Percentiles rank a stretch among this genome's conserved stretches.
These are phyloP conservation scores for Chrysomela aeneicollis DNA, from an alignment of 2,888 invertebrate genomes.

Conservation along the genomic window DNA sequence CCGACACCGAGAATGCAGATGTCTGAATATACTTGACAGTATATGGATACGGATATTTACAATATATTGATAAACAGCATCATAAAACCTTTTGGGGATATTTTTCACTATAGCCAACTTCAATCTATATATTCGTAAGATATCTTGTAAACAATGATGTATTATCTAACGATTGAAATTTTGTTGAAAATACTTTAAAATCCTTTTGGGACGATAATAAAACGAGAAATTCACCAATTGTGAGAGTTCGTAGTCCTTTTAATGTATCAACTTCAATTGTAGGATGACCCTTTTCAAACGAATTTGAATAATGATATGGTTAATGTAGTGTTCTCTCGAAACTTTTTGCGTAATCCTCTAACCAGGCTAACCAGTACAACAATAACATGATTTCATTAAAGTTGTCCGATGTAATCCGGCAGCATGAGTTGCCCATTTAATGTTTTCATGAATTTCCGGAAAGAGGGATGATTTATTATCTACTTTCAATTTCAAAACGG, in stretches of 20 bases:
- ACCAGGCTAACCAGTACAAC: slow-evolving; percentile 14
- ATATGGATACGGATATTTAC: too few relatives aligned
- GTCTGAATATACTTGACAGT: too few relatives aligned
- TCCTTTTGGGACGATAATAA: neutral
- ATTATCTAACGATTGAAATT: too few relatives aligned
- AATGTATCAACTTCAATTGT: slow-evolving; percentile 15
- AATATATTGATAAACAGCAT: too few relatives aligned
- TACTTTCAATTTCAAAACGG: slow-evolving; percentile 33
- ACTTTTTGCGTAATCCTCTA: neutral
- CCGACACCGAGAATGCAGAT: too few relatives aligned
- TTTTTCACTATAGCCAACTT: too few relatives aligned
- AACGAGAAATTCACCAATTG: neutral
- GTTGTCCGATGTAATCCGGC: neutral
- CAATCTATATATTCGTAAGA: too few relatives aligned
- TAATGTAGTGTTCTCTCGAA: neutral
- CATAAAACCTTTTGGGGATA: too few relatives aligned
- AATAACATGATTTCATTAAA: neutral
- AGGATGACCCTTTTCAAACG: neutral
- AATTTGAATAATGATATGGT: neutral
- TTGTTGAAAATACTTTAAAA: too few relatives aligned
- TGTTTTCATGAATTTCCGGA: neutral
- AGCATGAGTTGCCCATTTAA: neutral
- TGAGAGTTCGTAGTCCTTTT: neutral
- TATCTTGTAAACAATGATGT: too few relatives aligned
- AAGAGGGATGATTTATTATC: slow-evolving; percentile 28